phyloP scores from a whole-genome alignment of 1,140 invertebrate species.

The Laupala kohalensis region DNA sequence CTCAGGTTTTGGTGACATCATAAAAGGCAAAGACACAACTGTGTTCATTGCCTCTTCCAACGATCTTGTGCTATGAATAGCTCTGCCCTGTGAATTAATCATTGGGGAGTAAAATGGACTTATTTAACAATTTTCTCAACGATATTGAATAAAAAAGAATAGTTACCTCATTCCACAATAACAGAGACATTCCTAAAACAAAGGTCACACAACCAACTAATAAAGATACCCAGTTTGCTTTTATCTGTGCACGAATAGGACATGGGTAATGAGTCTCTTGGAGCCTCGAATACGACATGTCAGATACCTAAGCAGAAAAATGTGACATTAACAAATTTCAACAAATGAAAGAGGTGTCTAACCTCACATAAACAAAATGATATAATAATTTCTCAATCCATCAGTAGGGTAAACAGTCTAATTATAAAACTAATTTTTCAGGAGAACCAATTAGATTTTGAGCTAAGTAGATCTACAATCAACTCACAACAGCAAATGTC shows the following conservation, averaged over 20 bases:
- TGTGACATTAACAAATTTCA: too few species aligned
- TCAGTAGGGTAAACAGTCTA: too few species aligned
- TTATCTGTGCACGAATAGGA: constrained; percentile 39
- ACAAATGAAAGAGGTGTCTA: too few species aligned
- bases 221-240: constrained; percentile 45
- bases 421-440: too few species aligned
- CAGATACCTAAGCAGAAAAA: neutral
- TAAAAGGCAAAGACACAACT: constrained; percentile 39
- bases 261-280: neutral
- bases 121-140: neutral
- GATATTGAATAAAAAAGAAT: neutral
- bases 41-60: constrained; percentile 53
- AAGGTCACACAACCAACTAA: constrained; percentile 43
- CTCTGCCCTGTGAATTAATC: constrained; percentile 39
- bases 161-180: constrained; percentile 62
- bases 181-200: constrained; percentile 38
- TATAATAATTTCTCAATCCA: too few species aligned
- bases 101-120: constrained; percentile 4
- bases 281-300: neutral
- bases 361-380: too few species aligned
- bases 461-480: too few species aligned
- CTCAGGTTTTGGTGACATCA: constrained; percentile 35
- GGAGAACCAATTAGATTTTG: too few species aligned
- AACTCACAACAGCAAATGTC: too few species aligned
- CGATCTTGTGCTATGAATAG: constrained; percentile 52